A percentile compares a stretch with the other conserved stretches of the same genome.
These are phyloP conservation scores for Gerris buenoi DNA, from an alignment of 1,140 invertebrate genomes.

Conservation along the genomic window DNA sequence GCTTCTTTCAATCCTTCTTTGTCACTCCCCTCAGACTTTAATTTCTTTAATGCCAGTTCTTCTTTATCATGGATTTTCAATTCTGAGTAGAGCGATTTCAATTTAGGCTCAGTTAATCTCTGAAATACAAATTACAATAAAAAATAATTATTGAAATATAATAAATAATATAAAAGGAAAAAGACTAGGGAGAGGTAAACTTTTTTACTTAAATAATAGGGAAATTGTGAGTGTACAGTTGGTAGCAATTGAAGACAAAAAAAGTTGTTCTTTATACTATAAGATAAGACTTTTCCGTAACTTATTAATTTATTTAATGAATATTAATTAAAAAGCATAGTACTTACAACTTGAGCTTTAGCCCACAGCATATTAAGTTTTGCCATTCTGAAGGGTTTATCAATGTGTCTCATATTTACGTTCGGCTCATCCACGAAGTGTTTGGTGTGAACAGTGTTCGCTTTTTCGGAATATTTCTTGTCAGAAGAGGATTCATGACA, in stretches of 20 bases:
- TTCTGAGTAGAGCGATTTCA: slow-evolving; percentile 74
- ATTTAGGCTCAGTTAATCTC: slow-evolving; percentile 65
- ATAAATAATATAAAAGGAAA: too few relatives aligned
- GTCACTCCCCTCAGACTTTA: slow-evolving; percentile 66
- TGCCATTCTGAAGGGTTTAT: slow-evolving; percentile 66
- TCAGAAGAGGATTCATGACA: not conserved
- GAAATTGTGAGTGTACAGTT: too few relatives aligned
- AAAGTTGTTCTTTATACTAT: too few relatives aligned
- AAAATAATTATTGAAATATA: too few relatives aligned
- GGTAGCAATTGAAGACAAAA: too few relatives aligned
- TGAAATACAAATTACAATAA: too few relatives aligned
- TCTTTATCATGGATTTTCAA: slow-evolving; percentile 84
- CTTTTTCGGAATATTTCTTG: slow-evolving; percentile 19
- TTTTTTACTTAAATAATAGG: too few relatives aligned
- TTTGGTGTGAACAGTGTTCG: slow-evolving; percentile 8
- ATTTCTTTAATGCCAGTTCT: slow-evolving; percentile 66
- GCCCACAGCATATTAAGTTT: slow-evolving; percentile 72
- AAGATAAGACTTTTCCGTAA: too few relatives aligned
- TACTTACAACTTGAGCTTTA: slow-evolving; percentile 60
- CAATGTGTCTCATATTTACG: slow-evolving; percentile 37
- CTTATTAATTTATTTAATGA: too few relatives aligned
- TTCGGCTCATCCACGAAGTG: slow-evolving; percentile 19
- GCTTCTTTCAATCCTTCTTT: slow-evolving; percentile 74
- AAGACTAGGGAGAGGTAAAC: too few relatives aligned
- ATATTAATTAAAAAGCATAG: slow-evolving; percentile 9